Percentiles rank a stretch among this genome's conserved stretches.
Evolutionary conservation across 2,888 invertebrate species (phyloP).

Genomic region (Amblyjoppa fuscipennis): DNA sequence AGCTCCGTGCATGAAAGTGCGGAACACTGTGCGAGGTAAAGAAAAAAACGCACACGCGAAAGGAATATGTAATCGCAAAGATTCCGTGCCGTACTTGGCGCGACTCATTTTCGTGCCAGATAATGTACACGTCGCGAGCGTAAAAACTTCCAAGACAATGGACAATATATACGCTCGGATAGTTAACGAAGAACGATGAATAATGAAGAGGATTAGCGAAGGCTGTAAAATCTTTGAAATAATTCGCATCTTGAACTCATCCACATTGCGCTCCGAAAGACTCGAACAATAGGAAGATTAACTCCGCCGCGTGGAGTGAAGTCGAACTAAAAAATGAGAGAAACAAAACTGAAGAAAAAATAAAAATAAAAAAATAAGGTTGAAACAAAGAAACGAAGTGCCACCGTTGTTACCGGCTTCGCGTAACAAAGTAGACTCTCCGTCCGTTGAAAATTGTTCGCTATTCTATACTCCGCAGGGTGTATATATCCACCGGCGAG

Average conservation of each 20-base stretch:
- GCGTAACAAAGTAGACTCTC: background rate
- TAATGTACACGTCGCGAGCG: background rate
- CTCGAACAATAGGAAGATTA: background rate
- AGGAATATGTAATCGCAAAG: background rate
- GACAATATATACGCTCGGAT: background rate
- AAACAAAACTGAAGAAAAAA: background rate
- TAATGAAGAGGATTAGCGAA: background rate
- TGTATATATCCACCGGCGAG: background rate
- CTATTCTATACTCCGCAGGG: background rate
- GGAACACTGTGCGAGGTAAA: background rate
- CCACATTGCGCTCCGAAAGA: background rate
- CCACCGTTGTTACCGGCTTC: background rate
- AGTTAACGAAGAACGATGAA: background rate
- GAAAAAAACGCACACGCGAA: background rate
- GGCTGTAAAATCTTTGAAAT: background rate
- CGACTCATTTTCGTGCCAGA: background rate
- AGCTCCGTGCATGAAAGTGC: background rate
- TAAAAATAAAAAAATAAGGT: background rate
- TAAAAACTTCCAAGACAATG: background rate
- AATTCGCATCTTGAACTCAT: background rate
- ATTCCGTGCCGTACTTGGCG: background rate
- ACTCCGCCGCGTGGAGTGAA: background rate
- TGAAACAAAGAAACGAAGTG: conserved; percentile 7
- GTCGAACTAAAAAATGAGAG: background rate
- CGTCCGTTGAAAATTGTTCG: background rate